Evolutionary conservation across 2,888 invertebrate species (phyloP).

Genomic region (Amblyteles armatorius): DNA sequence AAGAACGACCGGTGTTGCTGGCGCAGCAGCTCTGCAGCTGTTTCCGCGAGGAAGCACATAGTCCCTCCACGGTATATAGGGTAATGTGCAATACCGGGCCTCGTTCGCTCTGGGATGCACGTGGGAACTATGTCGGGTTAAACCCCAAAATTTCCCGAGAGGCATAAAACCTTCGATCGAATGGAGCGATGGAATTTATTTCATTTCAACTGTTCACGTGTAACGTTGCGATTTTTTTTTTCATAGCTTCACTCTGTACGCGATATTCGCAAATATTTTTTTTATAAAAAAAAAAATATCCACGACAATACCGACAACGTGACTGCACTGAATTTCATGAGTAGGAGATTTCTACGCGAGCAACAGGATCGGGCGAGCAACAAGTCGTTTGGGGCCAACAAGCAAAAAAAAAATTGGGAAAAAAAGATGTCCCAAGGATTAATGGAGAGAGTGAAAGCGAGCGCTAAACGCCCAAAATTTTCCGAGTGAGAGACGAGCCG

Average conservation of each 20-base stretch:
- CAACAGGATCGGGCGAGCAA: slow-evolving; percentile 37
- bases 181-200: neutral
- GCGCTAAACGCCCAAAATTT: slow-evolving; percentile 38
- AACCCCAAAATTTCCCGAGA: slow-evolving; percentile 24
- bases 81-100: neutral
- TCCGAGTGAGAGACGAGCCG: slow-evolving; percentile 41
- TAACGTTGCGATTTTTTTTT: neutral
- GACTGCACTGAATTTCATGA: neutral
- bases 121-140: neutral
- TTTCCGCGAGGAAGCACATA: slow-evolving; percentile 59
- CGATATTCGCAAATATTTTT: neutral
- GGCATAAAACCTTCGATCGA: neutral
- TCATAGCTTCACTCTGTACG: neutral
- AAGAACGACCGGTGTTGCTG: slow-evolving; percentile 58
- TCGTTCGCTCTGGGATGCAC: neutral
- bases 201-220: neutral
- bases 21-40: slow-evolving; percentile 63
- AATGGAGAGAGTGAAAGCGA: slow-evolving; percentile 24
- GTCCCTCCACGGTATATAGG: neutral
- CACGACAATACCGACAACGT: neutral
- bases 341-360: neutral
- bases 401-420: slow-evolving; percentile 16
- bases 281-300: neutral
- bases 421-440: slow-evolving; percentile 4
- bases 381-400: slow-evolving; percentile 44